Percentiles rank a stretch among this genome's conserved stretches.
phyloP scores from a whole-genome alignment of 2,113 vertebrate genomes.

The Protobothrops flavoviridis region DNA sequence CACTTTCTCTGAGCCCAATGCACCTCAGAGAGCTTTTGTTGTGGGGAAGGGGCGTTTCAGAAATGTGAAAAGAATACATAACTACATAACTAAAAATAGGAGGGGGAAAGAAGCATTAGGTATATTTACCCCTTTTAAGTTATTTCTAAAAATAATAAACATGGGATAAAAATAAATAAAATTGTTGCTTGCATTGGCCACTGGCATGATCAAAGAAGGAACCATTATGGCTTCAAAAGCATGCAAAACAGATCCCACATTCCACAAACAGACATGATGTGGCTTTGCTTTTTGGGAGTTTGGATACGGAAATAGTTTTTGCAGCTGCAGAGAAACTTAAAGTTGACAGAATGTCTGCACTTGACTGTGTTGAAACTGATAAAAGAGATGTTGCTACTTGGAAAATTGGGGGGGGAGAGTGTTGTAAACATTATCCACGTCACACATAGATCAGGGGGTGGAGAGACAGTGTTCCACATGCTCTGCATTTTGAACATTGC shows the following conservation, averaged over 20 bases:
- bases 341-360: background rate
- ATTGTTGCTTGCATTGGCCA: background rate
- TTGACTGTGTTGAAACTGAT: background rate
- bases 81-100: background rate
- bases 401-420: background rate
- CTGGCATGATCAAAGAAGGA: background rate
- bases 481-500: conserved; percentile 2
- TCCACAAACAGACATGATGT: background rate
- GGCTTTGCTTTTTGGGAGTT: background rate
- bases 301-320: background rate
- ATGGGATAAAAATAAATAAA: background rate
- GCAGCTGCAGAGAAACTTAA: background rate
- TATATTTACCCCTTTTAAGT: background rate
- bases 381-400: background rate
- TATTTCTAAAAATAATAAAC: background rate
- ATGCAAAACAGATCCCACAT: background rate
- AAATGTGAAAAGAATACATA: background rate
- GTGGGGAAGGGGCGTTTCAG: background rate
- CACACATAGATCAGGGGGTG: background rate
- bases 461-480: background rate
- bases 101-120: background rate
- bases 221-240: background rate
- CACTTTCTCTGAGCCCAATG: background rate
- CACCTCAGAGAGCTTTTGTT: background rate
- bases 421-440: background rate